phyloP scores from a whole-genome alignment of 2,113 vertebrate species.

The Tachycineta bicolor region DNA sequence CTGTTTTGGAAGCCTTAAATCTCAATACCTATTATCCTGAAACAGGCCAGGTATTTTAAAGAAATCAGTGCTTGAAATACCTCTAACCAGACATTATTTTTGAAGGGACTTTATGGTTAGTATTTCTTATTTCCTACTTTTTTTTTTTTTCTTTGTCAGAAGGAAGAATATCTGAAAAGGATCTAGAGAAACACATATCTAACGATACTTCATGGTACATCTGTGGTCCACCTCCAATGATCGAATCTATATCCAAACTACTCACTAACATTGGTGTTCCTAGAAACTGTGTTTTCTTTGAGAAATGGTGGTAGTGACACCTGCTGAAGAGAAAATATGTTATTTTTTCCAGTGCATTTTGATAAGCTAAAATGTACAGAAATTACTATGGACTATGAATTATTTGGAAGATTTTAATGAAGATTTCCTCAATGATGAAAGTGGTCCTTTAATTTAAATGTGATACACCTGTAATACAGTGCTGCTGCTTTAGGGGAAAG shows the following conservation, averaged over 20 bases:
- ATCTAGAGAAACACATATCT: slow-evolving; percentile 78
- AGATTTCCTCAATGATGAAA: not conserved
- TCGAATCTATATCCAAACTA: slow-evolving; percentile 83
- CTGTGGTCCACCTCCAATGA: slow-evolving; percentile 96
- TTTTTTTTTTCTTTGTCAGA: slow-evolving; percentile 77
- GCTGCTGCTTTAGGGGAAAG: not conserved
- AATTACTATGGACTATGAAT: not conserved
- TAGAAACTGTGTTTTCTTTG: slow-evolving; percentile 84
- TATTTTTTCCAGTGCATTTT: not conserved
- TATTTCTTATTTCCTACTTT: not conserved
- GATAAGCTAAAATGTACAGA: not conserved
- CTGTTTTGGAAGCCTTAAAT: not conserved
- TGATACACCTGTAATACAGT: not conserved
- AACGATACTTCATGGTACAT: slow-evolving; percentile 89
- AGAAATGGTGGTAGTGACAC: slow-evolving; percentile 93
- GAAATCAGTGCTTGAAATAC: not conserved
- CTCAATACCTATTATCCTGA: not conserved
- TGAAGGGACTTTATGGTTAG: not conserved
- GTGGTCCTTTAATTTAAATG: slow-evolving; percentile 15
- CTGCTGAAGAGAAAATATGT: not conserved
- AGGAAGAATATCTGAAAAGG: slow-evolving; percentile 83
- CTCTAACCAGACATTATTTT: not conserved
- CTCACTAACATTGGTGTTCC: slow-evolving; percentile 79
- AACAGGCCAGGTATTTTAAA: not conserved
- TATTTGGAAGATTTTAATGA: not conserved